Evolutionary conservation across 1,140 invertebrate species (phyloP).

Genomic region (Atopsyche davidsoni): DNA sequence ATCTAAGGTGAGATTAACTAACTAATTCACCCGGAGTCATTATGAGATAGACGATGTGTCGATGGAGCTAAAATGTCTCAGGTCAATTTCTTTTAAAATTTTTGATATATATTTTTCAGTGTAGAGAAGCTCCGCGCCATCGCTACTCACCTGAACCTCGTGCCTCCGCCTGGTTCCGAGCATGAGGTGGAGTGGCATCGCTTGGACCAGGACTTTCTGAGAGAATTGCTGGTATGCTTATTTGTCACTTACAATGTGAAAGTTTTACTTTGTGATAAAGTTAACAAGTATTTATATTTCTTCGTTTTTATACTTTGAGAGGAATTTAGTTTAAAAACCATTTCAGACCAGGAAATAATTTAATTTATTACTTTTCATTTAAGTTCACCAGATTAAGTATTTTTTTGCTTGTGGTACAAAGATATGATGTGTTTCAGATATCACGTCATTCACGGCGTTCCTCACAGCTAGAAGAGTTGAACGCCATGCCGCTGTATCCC

Average conservation of each 20-base stretch:
- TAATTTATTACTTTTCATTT: slow-evolving; percentile 10
- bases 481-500: slow-evolving; percentile 97
- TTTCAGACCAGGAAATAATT: too few species aligned
- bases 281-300: not conserved
- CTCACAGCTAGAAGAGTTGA: slow-evolving; percentile 91
- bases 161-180: slow-evolving; percentile 69
- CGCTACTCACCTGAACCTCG: slow-evolving; percentile 77
- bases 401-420: slow-evolving; percentile 7
- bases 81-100: too few species aligned
- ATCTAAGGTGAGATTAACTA: slow-evolving; percentile 60
- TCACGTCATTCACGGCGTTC: slow-evolving; percentile 81
- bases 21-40: too few species aligned
- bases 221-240: slow-evolving; percentile 73
- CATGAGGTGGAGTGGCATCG: slow-evolving; percentile 65
- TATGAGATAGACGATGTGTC: too few species aligned
- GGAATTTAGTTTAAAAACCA: too few species aligned
- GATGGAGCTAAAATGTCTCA: too few species aligned
- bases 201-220: slow-evolving; percentile 72
- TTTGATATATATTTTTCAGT: slow-evolving; percentile 56
- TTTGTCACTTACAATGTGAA: not conserved
- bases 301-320: too few species aligned
- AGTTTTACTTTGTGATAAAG: too few species aligned
- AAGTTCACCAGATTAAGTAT: not conserved
- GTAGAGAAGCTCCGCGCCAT: slow-evolving; percentile 77
- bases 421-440: too few species aligned